These are phyloP conservation scores for Lasioglossum oenotherae DNA, from an alignment of 2,888 invertebrate genomes.

Conservation along the genomic window DNA sequence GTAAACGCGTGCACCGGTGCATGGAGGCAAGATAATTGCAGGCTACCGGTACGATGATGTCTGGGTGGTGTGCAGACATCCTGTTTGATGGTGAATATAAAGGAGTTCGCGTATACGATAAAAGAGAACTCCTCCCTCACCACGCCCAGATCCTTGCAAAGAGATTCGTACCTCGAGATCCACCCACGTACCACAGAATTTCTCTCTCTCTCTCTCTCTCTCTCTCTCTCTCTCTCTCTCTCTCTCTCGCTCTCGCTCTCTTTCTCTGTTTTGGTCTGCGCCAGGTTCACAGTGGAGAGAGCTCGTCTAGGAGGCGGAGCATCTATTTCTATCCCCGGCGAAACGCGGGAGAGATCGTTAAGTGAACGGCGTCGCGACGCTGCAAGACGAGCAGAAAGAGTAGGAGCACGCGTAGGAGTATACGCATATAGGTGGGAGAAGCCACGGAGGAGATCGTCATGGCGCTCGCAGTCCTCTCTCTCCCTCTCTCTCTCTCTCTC, in stretches of 20 bases:
- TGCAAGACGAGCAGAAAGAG: constrained; percentile 41
- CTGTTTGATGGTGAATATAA: constrained; percentile 67
- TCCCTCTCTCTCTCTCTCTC: constrained; percentile 2
- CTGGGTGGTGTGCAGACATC: constrained; percentile 36
- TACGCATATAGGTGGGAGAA: constrained; percentile 28
- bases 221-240: constrained; percentile 31
- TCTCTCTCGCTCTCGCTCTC: constrained; percentile 31
- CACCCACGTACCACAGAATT: constrained; percentile 70
- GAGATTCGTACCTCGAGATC: constrained; percentile 69
- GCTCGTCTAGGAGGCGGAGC: constrained; percentile 82
- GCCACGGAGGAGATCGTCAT: constrained; percentile 35
- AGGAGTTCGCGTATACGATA: constrained; percentile 66
- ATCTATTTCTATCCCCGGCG: constrained; percentile 77
- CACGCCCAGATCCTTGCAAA: constrained; percentile 75
- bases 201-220: constrained; percentile 33
- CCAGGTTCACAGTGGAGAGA: constrained; percentile 50
- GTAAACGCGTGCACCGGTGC: constrained; percentile 24
- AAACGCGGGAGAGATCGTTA: constrained; percentile 60
- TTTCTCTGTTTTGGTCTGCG: constrained; percentile 3
- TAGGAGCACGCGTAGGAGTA: constrained; percentile 56
- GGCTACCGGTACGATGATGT: constrained; percentile 9
- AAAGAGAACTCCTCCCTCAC: constrained; percentile 78
- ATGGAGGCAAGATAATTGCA: constrained; percentile 35
- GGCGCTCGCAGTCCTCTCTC: constrained; percentile 19
- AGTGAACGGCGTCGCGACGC: constrained; percentile 54